Evolutionary conservation across 2,113 vertebrate genomes (phyloP), one percentile per base, ranked within the genome.

Genomic region (Callocephalon fimbriatum): DNA sequence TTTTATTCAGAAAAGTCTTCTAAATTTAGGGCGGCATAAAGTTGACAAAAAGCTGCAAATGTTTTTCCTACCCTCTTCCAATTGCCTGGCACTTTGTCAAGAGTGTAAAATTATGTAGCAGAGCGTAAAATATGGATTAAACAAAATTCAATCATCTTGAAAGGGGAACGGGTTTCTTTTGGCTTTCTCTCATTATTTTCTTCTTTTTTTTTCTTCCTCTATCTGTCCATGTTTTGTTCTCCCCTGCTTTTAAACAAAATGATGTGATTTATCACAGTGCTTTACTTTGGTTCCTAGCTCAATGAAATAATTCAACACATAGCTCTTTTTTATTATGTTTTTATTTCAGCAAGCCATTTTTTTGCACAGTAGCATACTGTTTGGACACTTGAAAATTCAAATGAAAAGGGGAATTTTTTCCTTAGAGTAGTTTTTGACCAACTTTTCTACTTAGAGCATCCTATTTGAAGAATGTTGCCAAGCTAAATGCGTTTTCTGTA

Each of bases 311-410:
- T 94, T 95, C 72, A 76, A 86, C 35, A 54, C 67, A 82, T 88
- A 92, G 73, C 70, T 96, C 83, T 93, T 94, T 87, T 93, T 96
- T 88, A 94, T 70, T 59, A 53, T 66, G 32, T 47, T 90, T 88
- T 79, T 88, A 44, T 95, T 95, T 76, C 38, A 74, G 68, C 27
- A 47, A 53, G 23, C 27, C 29, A 16, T n/a, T 48, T 87, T 77
- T 92, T 86, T 92, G 20, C 31, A 61, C 67, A 63, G 20, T 35
- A 74, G 8, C 7, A 12, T 75, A n/a, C 23, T 56, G 37, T 78
- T 86, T 38, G 44, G 40, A 63, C 65, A 37, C 50, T 38, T 65
- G 56, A 75, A 90, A 84, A 86, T 86, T 95, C 77, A 90, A 74
- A 72, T 65, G 27, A 67, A 77, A 89, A 40, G 20, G 21, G 8